These are phyloP conservation scores for Micronisus gabar DNA, from an alignment of 2,113 vertebrate species.

Conservation along the genomic window DNA sequence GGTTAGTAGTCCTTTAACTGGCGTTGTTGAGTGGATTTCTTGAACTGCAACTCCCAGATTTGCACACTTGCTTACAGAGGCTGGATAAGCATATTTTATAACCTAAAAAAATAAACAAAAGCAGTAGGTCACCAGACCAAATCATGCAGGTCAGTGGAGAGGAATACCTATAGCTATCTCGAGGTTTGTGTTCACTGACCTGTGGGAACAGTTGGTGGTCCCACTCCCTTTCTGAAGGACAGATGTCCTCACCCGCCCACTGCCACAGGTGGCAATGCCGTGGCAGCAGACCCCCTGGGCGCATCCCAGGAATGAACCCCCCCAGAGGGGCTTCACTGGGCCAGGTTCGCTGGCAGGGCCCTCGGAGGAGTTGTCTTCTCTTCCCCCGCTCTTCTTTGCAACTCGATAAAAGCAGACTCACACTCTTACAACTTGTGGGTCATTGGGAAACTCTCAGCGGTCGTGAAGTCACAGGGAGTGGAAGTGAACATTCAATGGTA, in stretches of 20 bases:
- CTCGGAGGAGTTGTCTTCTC: not conserved
- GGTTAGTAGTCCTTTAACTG: not conserved
- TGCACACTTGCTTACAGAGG: not conserved
- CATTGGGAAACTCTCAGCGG: not conserved
- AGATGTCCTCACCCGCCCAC: not conserved
- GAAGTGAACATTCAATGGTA: not conserved
- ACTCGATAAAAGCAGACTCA: not conserved
- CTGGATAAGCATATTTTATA: slow-evolving; percentile 56
- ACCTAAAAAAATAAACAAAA: slow-evolving; percentile 51
- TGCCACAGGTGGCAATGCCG: not conserved
- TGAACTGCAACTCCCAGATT: not conserved
- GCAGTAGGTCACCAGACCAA: slow-evolving; percentile 49
- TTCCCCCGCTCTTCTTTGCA: not conserved
- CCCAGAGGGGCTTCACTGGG: not conserved
- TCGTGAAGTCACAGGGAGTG: not conserved
- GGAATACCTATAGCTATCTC: slow-evolving; percentile 29
- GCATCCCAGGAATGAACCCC: not conserved
- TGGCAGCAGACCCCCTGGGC: not conserved
- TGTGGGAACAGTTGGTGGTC: slow-evolving; percentile 56
- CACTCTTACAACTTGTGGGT: not conserved
- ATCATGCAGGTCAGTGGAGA: slow-evolving; percentile 64
- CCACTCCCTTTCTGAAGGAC: not conserved
- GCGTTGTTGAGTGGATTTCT: not conserved
- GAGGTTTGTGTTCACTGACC: slow-evolving; percentile 44
- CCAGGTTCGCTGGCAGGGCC: not conserved